Evolutionary conservation across 2,113 vertebrate genomes (phyloP).

Genomic region (Anoplopoma fimbria): DNA sequence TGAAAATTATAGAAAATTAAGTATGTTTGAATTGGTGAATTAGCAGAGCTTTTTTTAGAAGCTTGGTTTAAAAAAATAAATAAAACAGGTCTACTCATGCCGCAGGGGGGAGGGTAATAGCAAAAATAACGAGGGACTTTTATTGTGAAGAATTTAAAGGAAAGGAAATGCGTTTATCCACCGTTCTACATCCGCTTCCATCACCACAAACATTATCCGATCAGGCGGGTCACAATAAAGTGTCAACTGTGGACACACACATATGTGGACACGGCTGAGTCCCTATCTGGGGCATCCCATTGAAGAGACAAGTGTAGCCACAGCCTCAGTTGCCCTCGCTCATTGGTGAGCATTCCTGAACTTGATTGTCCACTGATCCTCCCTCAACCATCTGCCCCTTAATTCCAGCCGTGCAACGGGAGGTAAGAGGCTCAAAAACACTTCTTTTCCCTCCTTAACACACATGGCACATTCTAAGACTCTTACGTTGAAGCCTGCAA

Average conservation of each 20-base stretch:
- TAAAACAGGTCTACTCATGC: not conserved
- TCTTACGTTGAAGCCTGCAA: conserved; percentile 4
- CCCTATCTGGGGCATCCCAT: too few species aligned
- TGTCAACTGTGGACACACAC: too few species aligned
- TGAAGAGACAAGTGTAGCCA: too few species aligned
- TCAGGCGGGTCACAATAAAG: too few species aligned
- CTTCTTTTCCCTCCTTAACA: conserved; percentile 38
- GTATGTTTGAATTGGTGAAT: not conserved
- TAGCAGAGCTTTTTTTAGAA: not conserved
- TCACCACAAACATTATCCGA: too few species aligned
- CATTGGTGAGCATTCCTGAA: conserved; percentile 29
- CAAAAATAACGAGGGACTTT: not conserved
- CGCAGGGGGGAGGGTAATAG: not conserved
- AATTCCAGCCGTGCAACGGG: conserved; percentile 56
- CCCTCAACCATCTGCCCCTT: conserved; percentile 68
- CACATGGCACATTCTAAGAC: conserved; percentile 24
- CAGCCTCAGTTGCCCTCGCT: not conserved
- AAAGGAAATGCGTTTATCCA: too few species aligned
- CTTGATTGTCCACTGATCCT: conserved; percentile 51
- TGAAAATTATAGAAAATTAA: not conserved
- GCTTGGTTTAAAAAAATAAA: too few species aligned
- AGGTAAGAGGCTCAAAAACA: conserved; percentile 68
- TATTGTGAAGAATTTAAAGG: not conserved
- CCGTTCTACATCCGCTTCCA: too few species aligned
- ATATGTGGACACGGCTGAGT: too few species aligned